Percentiles rank a stretch among this genome's conserved stretches.
Conservation (phyloP, 2,113 vertebrate genomes). For the Irena cyanogastra region DNA sequence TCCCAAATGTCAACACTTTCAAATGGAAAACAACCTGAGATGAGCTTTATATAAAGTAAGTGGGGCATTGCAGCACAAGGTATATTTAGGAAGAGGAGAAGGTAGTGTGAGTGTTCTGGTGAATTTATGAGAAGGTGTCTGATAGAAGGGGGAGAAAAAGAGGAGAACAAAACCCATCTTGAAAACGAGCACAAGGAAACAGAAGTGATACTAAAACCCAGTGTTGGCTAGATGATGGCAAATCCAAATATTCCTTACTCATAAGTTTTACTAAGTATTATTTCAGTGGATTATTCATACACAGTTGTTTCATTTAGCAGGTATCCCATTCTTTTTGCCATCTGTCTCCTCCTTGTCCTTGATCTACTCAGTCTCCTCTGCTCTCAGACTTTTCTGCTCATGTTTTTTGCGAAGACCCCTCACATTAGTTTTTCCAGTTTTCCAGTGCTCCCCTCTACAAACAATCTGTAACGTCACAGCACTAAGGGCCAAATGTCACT, state of each 20-base stretch:
- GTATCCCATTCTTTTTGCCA: not conserved
- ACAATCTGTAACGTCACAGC: not conserved
- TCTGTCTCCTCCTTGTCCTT: not conserved
- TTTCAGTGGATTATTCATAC: not conserved
- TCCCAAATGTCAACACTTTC: not conserved
- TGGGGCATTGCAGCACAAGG: not conserved
- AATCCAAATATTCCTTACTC: not conserved
- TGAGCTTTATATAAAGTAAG: slow-evolving; percentile 8
- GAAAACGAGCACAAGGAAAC: not conserved
- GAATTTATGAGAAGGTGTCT: not conserved
- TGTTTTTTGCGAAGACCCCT: not conserved
- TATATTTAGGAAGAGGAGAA: not conserved
- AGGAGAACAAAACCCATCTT: not conserved
- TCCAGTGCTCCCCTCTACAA: not conserved
- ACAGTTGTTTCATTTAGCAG: not conserved
- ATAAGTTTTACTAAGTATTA: not conserved
- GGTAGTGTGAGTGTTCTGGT: not conserved
- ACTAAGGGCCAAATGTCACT: not conserved
- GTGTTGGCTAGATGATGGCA: not conserved
- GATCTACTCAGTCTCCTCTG: not conserved
- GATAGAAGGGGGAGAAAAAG: not conserved
- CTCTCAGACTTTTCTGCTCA: not conserved
- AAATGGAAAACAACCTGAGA: not conserved
- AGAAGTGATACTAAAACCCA: not conserved
- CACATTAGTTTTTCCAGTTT: not conserved